These are phyloP conservation scores for Chrysotoxum bicinctum DNA, from an alignment of 2,888 invertebrate genomes.

Conservation along the genomic window DNA sequence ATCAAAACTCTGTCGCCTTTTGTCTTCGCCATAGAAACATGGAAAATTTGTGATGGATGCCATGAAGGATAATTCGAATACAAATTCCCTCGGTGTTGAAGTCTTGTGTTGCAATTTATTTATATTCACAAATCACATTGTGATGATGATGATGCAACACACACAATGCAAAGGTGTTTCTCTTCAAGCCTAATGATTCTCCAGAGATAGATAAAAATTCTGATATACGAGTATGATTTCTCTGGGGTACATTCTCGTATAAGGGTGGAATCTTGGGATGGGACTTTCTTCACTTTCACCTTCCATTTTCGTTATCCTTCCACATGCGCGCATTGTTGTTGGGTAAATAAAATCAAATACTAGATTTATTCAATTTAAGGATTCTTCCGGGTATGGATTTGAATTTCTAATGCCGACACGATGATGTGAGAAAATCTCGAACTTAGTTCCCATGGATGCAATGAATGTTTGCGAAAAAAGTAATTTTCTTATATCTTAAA, in stretches of 20 bases:
- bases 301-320: background rate
- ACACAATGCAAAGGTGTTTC: constrained; percentile 48
- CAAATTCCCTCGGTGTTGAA: constrained; percentile 19
- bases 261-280: constrained; percentile 57
- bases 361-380: constrained; percentile 59
- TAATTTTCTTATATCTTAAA: constrained; percentile 15
- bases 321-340: background rate
- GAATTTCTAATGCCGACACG: constrained; percentile 57
- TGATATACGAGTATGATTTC: constrained; percentile 28
- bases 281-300: constrained; percentile 60
- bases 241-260: background rate
- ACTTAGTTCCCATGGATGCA: constrained; percentile 57
- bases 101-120: constrained; percentile 59
- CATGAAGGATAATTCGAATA: constrained; percentile 47
- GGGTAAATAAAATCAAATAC: background rate
- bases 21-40: constrained; percentile 28
- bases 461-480: constrained; percentile 60
- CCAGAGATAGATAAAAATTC: constrained; percentile 40
- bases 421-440: constrained; percentile 32
- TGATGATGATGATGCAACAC: background rate
- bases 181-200: constrained; percentile 46
- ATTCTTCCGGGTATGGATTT: constrained; percentile 67
- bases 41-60: constrained; percentile 65
- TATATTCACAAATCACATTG: constrained; percentile 18
- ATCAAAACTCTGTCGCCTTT: constrained; percentile 54